phyloP scores from a whole-genome alignment of 2,888 invertebrate genomes.

The Trissolcus brochymenae region DNA sequence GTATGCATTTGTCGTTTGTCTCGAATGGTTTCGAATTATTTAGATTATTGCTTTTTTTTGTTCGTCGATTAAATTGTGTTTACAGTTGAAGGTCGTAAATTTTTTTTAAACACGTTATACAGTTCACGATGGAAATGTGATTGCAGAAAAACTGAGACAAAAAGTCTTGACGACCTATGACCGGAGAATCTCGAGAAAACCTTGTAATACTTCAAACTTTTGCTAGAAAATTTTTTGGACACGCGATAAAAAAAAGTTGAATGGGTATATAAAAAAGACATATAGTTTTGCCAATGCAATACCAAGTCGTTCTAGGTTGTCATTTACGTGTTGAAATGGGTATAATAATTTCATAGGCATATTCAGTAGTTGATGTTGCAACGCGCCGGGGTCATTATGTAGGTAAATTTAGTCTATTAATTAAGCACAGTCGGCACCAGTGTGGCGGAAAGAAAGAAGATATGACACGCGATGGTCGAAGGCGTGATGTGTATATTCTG shows the following conservation, averaged over 20 bases:
- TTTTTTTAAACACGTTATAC: background rate
- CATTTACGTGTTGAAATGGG: background rate
- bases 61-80: constrained; percentile 16
- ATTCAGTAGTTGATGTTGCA: too few relatives aligned
- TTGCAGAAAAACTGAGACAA: background rate
- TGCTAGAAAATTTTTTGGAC: constrained; percentile 38
- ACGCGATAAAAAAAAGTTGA: constrained; percentile 6
- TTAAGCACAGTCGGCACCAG: constrained; percentile 2
- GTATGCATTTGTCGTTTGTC: constrained; percentile 13
- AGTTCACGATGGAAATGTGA: background rate
- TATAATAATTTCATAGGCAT: too few relatives aligned
- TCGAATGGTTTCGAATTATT: constrained; percentile 19
- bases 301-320: too few relatives aligned
- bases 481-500: too few relatives aligned
- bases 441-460: background rate
- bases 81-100: background rate
- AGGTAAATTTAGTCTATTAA: background rate
- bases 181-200: constrained; percentile 58
- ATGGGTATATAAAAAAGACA: too few relatives aligned
- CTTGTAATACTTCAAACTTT: constrained; percentile 67
- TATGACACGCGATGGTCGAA: constrained; percentile 1
- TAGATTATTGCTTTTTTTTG: constrained; percentile 17
- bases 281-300: too few relatives aligned
- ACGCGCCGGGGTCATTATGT: background rate
- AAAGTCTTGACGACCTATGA: constrained; percentile 51